A percentile compares a stretch with the other conserved stretches of the same genome.
Conservation (phyloP, 2,113 vertebrate species). For the Pluvianellus socialis region DNA sequence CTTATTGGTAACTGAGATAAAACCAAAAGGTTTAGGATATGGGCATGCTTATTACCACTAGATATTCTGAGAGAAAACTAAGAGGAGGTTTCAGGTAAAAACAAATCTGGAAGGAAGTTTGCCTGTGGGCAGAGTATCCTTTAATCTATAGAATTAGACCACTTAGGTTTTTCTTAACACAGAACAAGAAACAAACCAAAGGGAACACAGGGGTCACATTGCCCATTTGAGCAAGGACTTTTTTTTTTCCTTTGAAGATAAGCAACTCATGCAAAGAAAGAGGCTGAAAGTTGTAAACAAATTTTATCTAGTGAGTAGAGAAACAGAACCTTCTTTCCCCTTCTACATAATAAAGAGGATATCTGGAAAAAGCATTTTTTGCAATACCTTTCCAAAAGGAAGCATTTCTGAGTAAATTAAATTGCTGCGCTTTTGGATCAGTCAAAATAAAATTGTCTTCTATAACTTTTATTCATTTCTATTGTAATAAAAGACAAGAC, state of each 20-base stretch:
- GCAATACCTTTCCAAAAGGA: not conserved
- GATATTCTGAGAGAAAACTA: not conserved
- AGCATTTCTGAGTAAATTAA: not conserved
- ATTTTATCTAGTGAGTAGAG: not conserved
- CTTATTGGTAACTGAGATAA: not conserved
- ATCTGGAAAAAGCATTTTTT: not conserved
- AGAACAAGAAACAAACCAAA: not conserved
- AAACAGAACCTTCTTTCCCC: not conserved
- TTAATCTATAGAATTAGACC: not conserved
- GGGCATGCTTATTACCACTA: not conserved
- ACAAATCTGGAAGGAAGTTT: not conserved
- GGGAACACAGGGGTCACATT: not conserved
- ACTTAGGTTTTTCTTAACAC: not conserved
- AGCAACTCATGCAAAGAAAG: not conserved
- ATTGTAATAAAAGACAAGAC: not conserved
- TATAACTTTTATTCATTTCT: not conserved
- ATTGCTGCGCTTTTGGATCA: not conserved
- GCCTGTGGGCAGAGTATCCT: not conserved
- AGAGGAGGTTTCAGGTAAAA: not conserved
- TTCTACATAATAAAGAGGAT: fast-evolving
- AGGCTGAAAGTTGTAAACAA: not conserved
- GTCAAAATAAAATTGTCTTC: not conserved
- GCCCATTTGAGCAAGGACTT: not conserved
- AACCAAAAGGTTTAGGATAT: not conserved
- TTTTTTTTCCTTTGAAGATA: not conserved